These are phyloP conservation scores for Sprattus sprattus DNA, from an alignment of 2,113 vertebrate species.

Conservation along the genomic window DNA sequence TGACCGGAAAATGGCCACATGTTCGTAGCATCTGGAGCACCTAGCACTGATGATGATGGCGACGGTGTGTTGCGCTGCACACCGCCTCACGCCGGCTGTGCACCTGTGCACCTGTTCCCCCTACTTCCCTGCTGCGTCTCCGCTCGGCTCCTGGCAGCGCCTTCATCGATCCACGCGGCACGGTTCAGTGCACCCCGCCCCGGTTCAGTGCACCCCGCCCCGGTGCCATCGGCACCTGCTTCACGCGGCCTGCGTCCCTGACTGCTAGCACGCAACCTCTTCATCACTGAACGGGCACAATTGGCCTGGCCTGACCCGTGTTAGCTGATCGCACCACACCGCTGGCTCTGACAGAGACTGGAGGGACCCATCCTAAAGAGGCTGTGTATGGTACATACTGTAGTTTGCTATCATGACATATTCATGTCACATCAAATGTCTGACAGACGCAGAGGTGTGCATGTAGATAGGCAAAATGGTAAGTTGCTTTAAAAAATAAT, in stretches of 20 bases:
- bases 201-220: neutral
- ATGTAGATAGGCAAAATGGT: neutral
- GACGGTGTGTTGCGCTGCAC: neutral
- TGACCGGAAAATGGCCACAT: constrained; percentile 9
- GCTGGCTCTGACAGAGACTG: neutral
- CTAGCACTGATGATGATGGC: neutral
- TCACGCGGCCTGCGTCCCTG: neutral
- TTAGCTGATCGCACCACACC: neutral
- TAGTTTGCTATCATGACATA: neutral
- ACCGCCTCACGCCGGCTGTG: neutral
- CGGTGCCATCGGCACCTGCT: neutral
- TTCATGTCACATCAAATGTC: neutral
- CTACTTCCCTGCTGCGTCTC: neutral
- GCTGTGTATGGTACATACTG: neutral
- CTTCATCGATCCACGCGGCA: neutral
- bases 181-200: neutral
- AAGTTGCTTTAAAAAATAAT: neutral
- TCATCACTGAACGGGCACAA: neutral
- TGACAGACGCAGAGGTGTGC: neutral
- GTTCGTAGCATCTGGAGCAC: constrained; percentile 18
- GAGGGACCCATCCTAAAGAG: neutral
- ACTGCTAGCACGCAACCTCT: neutral
- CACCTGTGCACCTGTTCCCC: neutral
- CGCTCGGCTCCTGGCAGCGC: neutral
- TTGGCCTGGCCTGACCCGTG: neutral